Conservation (phyloP, 2,113 vertebrate genomes). For the Baryphthengus martii region DNA sequence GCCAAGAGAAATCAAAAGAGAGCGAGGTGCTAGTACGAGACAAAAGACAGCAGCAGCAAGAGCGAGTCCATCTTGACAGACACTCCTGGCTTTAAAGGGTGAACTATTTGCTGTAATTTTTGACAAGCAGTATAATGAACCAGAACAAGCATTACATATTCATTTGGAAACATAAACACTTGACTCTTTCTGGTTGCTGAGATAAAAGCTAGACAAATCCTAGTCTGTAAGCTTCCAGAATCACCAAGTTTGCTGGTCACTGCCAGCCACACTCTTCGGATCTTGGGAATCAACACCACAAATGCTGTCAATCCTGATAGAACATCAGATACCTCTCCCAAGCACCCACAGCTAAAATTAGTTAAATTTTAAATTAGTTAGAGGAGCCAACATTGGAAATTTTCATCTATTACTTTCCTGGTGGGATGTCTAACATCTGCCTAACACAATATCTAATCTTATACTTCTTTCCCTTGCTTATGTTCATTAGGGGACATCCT, state of each 20-base stretch:
- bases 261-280: not conserved
- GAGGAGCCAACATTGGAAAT: not conserved
- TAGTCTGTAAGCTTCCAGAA: not conserved
- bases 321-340: not conserved
- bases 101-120: not conserved
- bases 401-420: not conserved
- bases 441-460: not conserved
- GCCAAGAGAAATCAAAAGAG: not conserved
- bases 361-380: too few species aligned
- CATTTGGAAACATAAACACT: not conserved
- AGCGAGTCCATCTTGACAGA: too few species aligned
- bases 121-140: not conserved
- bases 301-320: not conserved
- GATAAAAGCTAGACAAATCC: not conserved
- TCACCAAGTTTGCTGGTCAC: not conserved
- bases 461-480: not conserved
- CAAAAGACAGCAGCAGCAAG: not conserved
- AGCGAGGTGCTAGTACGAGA: not conserved
- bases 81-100: not conserved
- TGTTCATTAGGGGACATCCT: too few species aligned
- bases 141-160: not conserved
- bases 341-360: not conserved
- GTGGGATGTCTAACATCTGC: not conserved
- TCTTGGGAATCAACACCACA: not conserved
- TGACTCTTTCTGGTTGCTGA: not conserved